phyloP scores from a whole-genome alignment of 2,797 vertebrate species.

The Galaxias olidus region DNA sequence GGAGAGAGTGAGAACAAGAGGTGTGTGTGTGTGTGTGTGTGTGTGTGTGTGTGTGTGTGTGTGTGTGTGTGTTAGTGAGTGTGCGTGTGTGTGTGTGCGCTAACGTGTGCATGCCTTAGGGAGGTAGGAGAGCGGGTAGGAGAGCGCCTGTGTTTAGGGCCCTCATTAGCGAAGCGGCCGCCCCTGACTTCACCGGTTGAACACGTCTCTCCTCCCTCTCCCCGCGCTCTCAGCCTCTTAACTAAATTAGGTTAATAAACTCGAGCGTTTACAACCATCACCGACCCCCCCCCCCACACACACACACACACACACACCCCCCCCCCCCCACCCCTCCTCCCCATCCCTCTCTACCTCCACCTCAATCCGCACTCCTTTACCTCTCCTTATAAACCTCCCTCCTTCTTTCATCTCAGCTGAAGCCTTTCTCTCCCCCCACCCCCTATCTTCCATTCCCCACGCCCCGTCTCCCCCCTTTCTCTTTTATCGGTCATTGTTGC shows the following conservation, averaged over 20 bases:
- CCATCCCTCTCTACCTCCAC: slow-evolving; percentile 31
- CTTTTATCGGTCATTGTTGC: slow-evolving; percentile 80
- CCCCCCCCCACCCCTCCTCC: slow-evolving; percentile 47
- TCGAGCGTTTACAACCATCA: slow-evolving; percentile 85
- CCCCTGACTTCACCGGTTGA: slow-evolving; percentile 77
- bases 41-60: slow-evolving; percentile 53
- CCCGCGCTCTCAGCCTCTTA: slow-evolving; percentile 74
- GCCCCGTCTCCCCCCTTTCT: slow-evolving; percentile 42
- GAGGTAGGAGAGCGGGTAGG: background rate
- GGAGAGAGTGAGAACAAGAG: background rate
- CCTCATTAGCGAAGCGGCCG: slow-evolving; percentile 86
- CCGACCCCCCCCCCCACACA: slow-evolving; percentile 47
- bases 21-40: slow-evolving; percentile 60
- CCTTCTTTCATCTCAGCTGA: slow-evolving; percentile 69
- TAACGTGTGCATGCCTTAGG: background rate
- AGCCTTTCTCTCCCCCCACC: slow-evolving; percentile 15
- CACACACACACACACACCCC: slow-evolving; percentile 20
- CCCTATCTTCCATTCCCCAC: background rate
- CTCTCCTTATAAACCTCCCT: slow-evolving; percentile 44
- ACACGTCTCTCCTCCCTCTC: slow-evolving; percentile 79
- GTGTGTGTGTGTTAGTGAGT: background rate
- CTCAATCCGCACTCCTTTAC: slow-evolving; percentile 49
- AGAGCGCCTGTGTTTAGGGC: slow-evolving; percentile 60
- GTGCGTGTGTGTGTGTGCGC: slow-evolving; percentile 21
- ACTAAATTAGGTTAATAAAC: slow-evolving; percentile 89